Base-by-base conservation (phyloP, 1,140 invertebrate species). In the Colletes latitarsis region DNA sequence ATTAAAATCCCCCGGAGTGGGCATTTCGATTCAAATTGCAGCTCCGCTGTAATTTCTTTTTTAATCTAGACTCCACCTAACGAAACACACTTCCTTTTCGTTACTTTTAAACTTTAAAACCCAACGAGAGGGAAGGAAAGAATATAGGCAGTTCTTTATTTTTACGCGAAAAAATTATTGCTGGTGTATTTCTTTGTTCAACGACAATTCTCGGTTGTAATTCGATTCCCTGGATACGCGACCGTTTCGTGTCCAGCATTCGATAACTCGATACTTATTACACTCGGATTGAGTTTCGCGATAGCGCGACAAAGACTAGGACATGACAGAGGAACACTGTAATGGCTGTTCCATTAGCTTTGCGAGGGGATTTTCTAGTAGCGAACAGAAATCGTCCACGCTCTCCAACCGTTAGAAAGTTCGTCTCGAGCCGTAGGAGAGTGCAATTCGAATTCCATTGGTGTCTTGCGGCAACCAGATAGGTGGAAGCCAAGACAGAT, bases 391-490 rank as follows among this genome's bases (percentile, higher is more conserved):
- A 57, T 19, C 17, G 74, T 53, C 53, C 58, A 62, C 60, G 72
- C 19, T 80, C 53, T 19, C 46, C 58, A n/a, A 49, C 72, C 75
- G 69, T 82, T 84, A 82, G 84, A 86, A 86, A 86, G 82, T 84
- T 62, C 74, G 70, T 57, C 30, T 19, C 52, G 30, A n/a, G 43
- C 53, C 66, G 71, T 46, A 68, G 57, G 62, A 70, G 71, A 86
- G 72, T 71, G 80, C 83, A 76, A 85, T 86, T 86, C 72, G 80
- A 68, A 82, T 86, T 82, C 83, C 80, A 82, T 82, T 19, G 60
- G 62, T 74, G 83, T 86, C 73, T 81, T 57, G 67, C 64, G 52
- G 53, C 75, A 75, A 71, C 62, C 80, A 64, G 57, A 52, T 74
- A 70, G 52, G 64, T 71, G 64, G 39, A 43, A 53, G 58, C 43